phyloP scores from a whole-genome alignment of 2,113 vertebrate genomes.

The Piaya cayana region DNA sequence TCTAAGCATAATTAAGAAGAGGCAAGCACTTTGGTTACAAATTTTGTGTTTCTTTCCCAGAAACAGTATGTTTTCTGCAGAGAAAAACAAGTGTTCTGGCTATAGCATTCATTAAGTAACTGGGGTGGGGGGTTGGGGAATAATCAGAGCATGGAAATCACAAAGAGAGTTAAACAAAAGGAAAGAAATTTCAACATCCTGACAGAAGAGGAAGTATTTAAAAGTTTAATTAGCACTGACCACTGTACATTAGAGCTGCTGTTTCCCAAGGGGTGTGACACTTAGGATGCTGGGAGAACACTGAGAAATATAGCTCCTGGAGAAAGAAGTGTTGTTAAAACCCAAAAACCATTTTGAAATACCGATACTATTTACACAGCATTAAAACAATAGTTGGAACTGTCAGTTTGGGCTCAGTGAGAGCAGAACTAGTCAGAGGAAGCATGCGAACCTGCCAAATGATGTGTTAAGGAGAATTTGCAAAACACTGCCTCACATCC shows the following conservation, averaged over 20 bases:
- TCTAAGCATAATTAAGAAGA: background rate
- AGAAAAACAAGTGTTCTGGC: background rate
- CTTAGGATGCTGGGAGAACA: background rate
- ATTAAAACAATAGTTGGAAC: constrained; percentile 27
- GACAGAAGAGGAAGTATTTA: constrained; percentile 40
- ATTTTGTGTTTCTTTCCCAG: background rate
- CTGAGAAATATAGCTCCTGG: constrained; percentile 7
- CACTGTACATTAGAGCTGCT: background rate
- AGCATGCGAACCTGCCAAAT: background rate
- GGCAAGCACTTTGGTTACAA: background rate
- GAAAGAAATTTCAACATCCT: constrained; percentile 12
- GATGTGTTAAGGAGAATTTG: background rate
- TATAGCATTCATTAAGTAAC: background rate
- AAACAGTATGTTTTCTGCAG: background rate
- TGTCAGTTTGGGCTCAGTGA: background rate
- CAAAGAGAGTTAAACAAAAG: constrained; percentile 26
- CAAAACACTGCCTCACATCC: accelerated
- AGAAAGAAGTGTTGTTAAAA: constrained; percentile 24
- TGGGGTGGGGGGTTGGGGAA: background rate
- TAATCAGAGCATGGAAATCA: constrained; percentile 25
- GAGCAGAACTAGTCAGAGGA: background rate
- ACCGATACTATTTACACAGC: background rate
- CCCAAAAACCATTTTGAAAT: background rate
- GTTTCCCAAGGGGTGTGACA: constrained; percentile 41
- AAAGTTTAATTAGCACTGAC: constrained; percentile 51